These are phyloP conservation scores for Cossypha heuglini DNA, from an alignment of 2,797 vertebrate species.

Conservation along the genomic window DNA sequence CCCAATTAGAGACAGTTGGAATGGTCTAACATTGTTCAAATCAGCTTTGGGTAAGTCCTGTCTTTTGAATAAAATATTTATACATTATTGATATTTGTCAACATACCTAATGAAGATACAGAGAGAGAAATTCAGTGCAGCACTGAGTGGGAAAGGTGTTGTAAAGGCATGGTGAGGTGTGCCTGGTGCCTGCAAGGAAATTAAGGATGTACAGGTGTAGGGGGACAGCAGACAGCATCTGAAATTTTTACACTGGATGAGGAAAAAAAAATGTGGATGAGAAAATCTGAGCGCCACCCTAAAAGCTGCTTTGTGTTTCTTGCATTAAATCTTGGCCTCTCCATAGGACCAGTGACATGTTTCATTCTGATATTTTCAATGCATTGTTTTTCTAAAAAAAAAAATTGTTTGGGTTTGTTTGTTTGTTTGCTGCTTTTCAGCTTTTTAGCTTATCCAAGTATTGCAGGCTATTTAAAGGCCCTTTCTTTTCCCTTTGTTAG, in stretches of 20 bases:
- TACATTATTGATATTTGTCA: not conserved
- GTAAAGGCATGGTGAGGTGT: not conserved
- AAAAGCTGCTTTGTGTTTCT: not conserved
- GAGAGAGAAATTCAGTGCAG: not conserved
- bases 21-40: not conserved
- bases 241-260: not conserved
- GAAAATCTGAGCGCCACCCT: not conserved
- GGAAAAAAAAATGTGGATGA: not conserved
- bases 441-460: conserved; percentile 1
- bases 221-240: not conserved
- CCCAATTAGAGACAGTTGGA: not conserved
- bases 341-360: not conserved
- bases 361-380: conserved; percentile 5
- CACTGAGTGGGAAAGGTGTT: not conserved
- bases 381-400: not conserved
- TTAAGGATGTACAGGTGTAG: not conserved
- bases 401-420: not conserved
- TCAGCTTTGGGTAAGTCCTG: not conserved
- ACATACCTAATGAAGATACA: not conserved
- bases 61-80: not conserved
- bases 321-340: not conserved
- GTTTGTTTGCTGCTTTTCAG: not conserved
- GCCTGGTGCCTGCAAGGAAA: not conserved
- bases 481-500: not conserved
- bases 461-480: not conserved